A percentile compares a stretch with the other conserved stretches of the same genome.
Conservation (phyloP, 1,140 invertebrate genomes). For the Episyrphus balteatus region DNA sequence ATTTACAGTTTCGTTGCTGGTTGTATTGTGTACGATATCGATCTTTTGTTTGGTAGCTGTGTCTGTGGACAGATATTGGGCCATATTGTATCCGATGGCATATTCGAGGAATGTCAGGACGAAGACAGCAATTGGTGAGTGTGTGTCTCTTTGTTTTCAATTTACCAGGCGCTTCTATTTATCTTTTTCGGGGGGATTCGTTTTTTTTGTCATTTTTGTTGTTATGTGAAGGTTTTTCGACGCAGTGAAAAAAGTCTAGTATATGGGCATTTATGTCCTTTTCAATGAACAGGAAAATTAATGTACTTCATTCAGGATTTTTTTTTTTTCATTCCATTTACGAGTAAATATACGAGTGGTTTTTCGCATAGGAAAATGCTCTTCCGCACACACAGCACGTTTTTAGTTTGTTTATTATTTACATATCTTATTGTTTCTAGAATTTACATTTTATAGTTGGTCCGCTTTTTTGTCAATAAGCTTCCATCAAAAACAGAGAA, state of each 20-base stretch:
- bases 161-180: neutral
- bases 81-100: constrained; percentile 79
- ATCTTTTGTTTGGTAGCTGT: constrained; percentile 86
- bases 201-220: neutral
- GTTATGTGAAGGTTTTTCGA: no score
- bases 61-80: constrained; percentile 84
- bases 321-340: neutral
- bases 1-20: constrained; percentile 74
- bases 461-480: no score
- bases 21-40: constrained; percentile 82
- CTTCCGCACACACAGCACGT: no score
- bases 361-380: no score
- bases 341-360: no score
- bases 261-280: neutral
- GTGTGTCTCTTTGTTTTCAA: neutral
- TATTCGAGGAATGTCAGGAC: constrained; percentile 78
- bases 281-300: neutral
- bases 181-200: neutral
- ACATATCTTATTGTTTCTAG: no score
- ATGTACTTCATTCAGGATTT: neutral
- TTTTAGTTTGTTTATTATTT: no score
- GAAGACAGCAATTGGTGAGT: constrained; percentile 72
- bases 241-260: neutral
- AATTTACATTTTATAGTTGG: no score
- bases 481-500: no score